These are phyloP conservation scores for Drosophila nasuta DNA, from an alignment of 1,140 invertebrate genomes.

Conservation along the genomic window DNA sequence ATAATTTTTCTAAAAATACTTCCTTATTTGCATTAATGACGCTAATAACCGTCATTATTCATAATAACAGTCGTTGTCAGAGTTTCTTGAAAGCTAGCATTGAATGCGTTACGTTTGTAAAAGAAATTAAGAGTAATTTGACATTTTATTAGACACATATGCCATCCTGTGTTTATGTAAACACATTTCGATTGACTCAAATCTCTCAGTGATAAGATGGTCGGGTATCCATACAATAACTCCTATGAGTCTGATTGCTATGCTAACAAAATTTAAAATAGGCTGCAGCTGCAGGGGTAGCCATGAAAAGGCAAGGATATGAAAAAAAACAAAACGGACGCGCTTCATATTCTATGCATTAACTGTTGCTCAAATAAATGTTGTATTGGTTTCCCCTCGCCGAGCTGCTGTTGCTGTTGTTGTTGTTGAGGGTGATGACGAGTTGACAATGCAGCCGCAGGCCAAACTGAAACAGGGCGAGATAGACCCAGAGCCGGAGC, in stretches of 20 bases:
- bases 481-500: background rate
- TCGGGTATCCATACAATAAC: background rate
- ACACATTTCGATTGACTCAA: no score
- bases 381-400: slow-evolving; percentile 8
- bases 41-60: no score
- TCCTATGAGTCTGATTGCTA: slow-evolving; percentile 12
- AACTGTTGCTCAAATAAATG: slow-evolving; percentile 53
- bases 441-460: slow-evolving; percentile 58
- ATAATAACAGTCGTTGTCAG: no score
- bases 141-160: no score
- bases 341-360: slow-evolving; percentile 76
- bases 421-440: slow-evolving; percentile 26
- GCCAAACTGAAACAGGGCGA: background rate
- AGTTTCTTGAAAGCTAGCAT: no score
- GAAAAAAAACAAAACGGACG: slow-evolving; percentile 11
- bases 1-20: no score
- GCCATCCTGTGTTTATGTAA: no score
- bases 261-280: slow-evolving; percentile 31
- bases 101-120: no score
- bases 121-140: no score
- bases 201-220: no score
- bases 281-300: slow-evolving; percentile 52
- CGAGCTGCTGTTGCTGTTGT: slow-evolving; percentile 24
- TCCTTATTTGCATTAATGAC: no score
- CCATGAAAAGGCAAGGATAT: slow-evolving; percentile 17